These are phyloP conservation scores for Acanthurus lineatus DNA, from an alignment of 2,797 vertebrate species.

Conservation along the genomic window DNA sequence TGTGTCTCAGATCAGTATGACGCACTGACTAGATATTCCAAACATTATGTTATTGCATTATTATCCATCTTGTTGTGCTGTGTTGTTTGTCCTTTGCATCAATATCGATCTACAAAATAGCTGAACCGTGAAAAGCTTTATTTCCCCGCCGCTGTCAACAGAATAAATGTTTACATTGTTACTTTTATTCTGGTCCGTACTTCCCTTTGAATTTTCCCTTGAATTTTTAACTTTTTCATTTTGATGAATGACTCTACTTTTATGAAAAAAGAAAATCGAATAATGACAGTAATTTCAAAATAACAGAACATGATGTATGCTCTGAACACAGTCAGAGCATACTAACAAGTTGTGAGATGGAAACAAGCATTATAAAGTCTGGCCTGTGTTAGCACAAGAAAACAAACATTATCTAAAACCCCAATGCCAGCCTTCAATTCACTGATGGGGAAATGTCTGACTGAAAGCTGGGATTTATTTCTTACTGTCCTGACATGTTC, in stretches of 20 bases:
- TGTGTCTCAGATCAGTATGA: not conserved
- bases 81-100: not conserved
- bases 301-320: not conserved
- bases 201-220: not conserved
- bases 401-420: not conserved
- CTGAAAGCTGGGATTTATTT: not conserved
- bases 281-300: not conserved
- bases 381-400: not conserved
- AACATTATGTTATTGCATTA: slow-evolving; percentile 1
- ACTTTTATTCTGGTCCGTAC: too few relatives aligned
- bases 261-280: not conserved
- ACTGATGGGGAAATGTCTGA: not conserved
- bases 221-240: not conserved
- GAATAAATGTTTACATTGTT: too few relatives aligned
- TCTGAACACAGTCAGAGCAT: not conserved
- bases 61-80: slow-evolving; percentile 7
- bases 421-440: not conserved
- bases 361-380: not conserved
- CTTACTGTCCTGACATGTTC: not conserved
- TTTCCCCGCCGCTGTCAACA: too few relatives aligned
- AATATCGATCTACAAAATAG: not conserved
- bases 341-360: not conserved
- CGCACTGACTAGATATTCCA: slow-evolving; percentile 11
- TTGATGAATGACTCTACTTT: not conserved
- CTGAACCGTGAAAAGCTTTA: not conserved